Conservation (phyloP, 2,113 vertebrate genomes). For the Gopherus evgoodei region DNA sequence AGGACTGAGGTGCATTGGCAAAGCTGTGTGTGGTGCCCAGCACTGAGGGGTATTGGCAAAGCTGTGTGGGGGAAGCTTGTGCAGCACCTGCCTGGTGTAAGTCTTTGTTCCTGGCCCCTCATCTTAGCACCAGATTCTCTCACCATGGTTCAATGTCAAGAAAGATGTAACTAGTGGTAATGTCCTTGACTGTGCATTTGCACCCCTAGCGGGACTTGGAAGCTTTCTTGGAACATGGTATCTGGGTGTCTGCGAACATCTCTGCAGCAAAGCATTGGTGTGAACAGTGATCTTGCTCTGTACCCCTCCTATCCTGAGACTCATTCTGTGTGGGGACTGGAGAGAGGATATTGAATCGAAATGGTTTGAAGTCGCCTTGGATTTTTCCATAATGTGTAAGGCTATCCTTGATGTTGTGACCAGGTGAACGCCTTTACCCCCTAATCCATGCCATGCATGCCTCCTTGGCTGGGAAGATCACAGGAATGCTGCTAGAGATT, state of each 20-base stretch:
- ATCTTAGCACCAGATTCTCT: not conserved
- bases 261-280: fast-evolving
- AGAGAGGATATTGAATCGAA: not conserved
- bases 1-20: not conserved
- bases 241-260: not conserved
- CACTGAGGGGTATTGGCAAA: not conserved
- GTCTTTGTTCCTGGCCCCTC: not conserved
- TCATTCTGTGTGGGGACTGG: not conserved
- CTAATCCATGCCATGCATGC: constrained; percentile 85
- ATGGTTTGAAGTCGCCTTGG: fast-evolving
- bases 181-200: not conserved
- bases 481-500: constrained; percentile 96
- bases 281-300: not conserved
- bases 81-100: not conserved
- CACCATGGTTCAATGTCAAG: not conserved
- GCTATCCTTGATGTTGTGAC: not conserved
- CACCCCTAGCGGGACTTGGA: not conserved
- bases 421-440: constrained; percentile 93
- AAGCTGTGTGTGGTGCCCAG: not conserved
- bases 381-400: not conserved
- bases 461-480: constrained; percentile 91
- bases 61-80: not conserved
- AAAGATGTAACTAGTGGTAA: not conserved
- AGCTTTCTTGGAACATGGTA: not conserved
- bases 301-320: not conserved